Evolutionary conservation across 2,113 vertebrate species (phyloP).

Genomic region (Leptosomus discolor): DNA sequence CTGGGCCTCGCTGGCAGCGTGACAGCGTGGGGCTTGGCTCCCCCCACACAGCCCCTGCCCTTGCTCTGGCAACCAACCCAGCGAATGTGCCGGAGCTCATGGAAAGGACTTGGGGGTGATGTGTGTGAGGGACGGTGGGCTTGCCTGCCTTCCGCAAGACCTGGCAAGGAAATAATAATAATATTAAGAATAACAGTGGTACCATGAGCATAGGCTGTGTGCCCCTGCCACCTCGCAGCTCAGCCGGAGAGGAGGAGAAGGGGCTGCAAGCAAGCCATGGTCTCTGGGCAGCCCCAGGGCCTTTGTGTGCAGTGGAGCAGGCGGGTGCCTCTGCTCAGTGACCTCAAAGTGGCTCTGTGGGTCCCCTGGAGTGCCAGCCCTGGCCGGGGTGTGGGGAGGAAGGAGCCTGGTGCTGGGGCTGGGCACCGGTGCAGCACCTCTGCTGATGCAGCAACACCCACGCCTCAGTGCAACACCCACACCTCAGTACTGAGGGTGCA

Average conservation of each 20-base stretch:
- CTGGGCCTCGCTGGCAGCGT: background rate
- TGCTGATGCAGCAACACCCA: background rate
- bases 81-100: background rate
- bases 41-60: background rate
- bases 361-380: background rate
- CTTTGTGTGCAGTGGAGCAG: background rate
- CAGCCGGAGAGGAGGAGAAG: background rate
- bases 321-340: background rate
- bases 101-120: background rate
- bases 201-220: rapidly evolving
- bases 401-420: background rate
- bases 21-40: background rate
- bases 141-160: background rate
- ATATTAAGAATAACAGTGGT: background rate
- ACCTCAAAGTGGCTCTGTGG: background rate
- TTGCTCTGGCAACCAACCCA: background rate
- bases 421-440: background rate
- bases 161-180: background rate
- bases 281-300: background rate
- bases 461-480: background rate
- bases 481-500: rapidly evolving
- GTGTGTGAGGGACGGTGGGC: rapidly evolving
- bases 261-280: background rate
- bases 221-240: background rate
- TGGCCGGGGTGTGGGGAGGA: background rate